Conservation (phyloP, 2,888 invertebrate genomes). For the Chrysopilus asiliformis region DNA sequence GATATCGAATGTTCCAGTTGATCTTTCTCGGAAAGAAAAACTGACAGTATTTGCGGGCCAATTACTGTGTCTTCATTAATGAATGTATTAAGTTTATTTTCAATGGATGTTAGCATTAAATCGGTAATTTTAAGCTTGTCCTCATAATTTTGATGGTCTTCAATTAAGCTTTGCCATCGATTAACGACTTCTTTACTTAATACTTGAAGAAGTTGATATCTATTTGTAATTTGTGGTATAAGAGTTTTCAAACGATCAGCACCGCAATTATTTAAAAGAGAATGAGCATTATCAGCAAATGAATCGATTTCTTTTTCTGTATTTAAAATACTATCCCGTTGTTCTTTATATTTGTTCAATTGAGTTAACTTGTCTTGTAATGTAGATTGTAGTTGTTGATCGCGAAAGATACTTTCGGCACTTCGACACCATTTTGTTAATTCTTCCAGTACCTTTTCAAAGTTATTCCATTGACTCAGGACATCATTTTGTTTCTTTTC, state of each 20-base stretch:
- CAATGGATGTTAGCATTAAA: slow-evolving; percentile 64
- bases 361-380: slow-evolving; percentile 68
- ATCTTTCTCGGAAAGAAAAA: slow-evolving; percentile 64
- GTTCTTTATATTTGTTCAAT: slow-evolving; percentile 54
- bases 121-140: slow-evolving; percentile 61
- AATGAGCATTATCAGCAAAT: slow-evolving; percentile 82
- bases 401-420: slow-evolving; percentile 71
- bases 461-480: slow-evolving; percentile 72
- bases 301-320: slow-evolving; percentile 78
- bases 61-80: slow-evolving; percentile 54
- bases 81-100: slow-evolving; percentile 48
- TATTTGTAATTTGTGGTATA: slow-evolving; percentile 77
- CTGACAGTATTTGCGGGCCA: slow-evolving; percentile 53
- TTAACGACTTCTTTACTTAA: slow-evolving; percentile 76
- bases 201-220: slow-evolving; percentile 67
- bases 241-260: slow-evolving; percentile 75
- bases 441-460: slow-evolving; percentile 66
- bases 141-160: slow-evolving; percentile 67
- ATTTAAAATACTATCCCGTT: slow-evolving; percentile 59
- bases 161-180: slow-evolving; percentile 69
- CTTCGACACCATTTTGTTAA: slow-evolving; percentile 77
- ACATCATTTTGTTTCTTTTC: slow-evolving; percentile 62
- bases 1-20: slow-evolving; percentile 69
- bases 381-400: slow-evolving; percentile 70
- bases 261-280: slow-evolving; percentile 67